These are phyloP conservation scores for Tetragonula carbonaria DNA, from an alignment of 2,888 invertebrate species.

Conservation along the genomic window DNA sequence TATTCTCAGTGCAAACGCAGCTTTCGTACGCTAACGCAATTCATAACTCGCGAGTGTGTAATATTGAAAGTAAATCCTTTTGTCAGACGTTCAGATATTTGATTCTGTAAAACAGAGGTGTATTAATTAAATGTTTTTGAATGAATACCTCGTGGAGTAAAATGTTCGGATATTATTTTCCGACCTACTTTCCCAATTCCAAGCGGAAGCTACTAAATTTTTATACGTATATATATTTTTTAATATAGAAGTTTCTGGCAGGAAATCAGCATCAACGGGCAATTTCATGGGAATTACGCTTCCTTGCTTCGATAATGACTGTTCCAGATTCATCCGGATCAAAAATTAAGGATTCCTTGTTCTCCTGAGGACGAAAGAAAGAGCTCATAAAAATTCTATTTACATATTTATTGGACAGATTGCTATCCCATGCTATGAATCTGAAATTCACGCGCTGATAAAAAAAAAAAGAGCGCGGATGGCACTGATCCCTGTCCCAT, in stretches of 20 bases:
- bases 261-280: neutral
- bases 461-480: neutral
- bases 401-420: slow-evolving; percentile 21
- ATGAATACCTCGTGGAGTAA: neutral
- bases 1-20: neutral
- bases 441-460: neutral
- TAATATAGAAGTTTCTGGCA: neutral
- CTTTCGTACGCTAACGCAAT: neutral
- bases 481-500: too few species aligned
- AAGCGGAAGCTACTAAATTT: neutral
- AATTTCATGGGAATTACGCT: neutral
- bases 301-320: neutral
- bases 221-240: neutral
- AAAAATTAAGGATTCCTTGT: neutral
- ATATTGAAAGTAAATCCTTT: neutral
- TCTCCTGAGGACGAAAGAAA: neutral
- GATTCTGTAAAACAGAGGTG: neutral
- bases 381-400: slow-evolving; percentile 21
- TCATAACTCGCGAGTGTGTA: neutral
- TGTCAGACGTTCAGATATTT: neutral
- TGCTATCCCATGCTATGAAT: neutral
- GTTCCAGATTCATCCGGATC: neutral
- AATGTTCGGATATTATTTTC: neutral
- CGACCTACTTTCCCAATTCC: neutral
- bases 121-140: neutral